Evolutionary conservation across 53 echinoderm and acorn worm species (phyloP), one percentile per base, ranked within the genome.

Genomic region (Holothuria scabra): DNA sequence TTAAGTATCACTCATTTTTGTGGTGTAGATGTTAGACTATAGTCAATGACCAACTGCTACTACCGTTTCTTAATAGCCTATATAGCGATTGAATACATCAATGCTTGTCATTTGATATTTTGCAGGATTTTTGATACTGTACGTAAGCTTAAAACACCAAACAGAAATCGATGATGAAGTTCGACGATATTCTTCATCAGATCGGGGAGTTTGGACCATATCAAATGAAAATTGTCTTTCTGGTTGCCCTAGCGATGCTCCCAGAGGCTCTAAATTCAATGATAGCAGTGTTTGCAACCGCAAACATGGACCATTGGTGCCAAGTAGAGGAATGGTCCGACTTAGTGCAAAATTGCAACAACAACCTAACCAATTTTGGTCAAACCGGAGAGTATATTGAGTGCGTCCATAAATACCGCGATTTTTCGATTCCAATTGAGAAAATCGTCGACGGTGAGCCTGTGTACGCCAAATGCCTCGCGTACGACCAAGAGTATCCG

Each of bases 301-400:
- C 82, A 19, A 18, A 81, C 16, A 81, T 64, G 44, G 82, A 81
- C 35, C 64, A 61, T 28, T 81, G 82, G 82, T 81, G 82, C 26
- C 35, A 38, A 3, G 82, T 81, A 10, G 63, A 62, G 34, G 41
- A 81, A 13, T 81, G 82, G 82, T 20, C 21, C 26, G 64, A 21
- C n/a, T 62, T 12, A 7, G 65, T 38, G 5, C 18, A 61, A 24
- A 64, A 62, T 25, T 81, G 82, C 48, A 52, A 52, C 20, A 64
- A 3, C 28, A 64, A 31, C 16, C 16, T 64, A 4, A 81, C 65
- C 11, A 60, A 64, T 11, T 37, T 64, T n/a, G 35, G 62, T 25
- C 22, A 9, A 31, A 56, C 28, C 12, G 32, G 29, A 26, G 79
- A 85, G 8, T 44, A 63, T 4, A 56, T 64, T 12, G 65, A 63